Conservation (phyloP, 2,888 invertebrate species). For the Pristionchus fissidentatus region DNA sequence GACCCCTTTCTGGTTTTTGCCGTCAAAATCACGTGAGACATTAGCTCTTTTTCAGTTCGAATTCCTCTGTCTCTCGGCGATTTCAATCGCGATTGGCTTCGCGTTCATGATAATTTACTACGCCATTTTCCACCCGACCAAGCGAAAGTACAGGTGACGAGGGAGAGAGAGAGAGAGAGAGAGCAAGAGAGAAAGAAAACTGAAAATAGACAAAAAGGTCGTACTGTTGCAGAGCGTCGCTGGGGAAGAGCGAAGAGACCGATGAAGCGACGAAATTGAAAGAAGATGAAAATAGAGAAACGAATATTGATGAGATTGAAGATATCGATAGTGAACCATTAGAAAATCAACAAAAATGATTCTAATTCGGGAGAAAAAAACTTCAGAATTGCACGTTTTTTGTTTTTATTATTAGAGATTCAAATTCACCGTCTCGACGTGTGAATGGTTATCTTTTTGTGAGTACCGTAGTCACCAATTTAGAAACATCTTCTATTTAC, state of each 20-base stretch:
- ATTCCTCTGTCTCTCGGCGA: background rate
- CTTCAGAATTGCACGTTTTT: no score
- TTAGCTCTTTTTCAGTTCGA: conserved; percentile 26
- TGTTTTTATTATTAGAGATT: no score
- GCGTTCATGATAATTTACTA: conserved; percentile 62
- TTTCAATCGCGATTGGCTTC: conserved; percentile 55
- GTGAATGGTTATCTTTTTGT: no score
- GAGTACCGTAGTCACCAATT: no score
- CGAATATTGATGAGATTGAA: background rate
- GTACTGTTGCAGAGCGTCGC: background rate
- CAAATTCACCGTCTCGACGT: no score
- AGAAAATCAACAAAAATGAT: no score
- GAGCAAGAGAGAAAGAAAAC: no score
- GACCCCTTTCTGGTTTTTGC: background rate
- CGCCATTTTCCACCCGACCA: conserved; percentile 63
- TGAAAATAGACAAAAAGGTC: background rate
- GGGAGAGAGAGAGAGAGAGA: conserved; percentile 8
- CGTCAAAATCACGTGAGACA: conserved; percentile 21
- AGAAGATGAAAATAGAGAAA: conserved; percentile 4
- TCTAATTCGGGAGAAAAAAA: no score
- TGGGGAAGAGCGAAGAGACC: conserved; percentile 13
- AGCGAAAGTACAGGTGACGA: conserved; percentile 20
- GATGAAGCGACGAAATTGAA: conserved; percentile 18
- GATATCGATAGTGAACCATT: background rate
- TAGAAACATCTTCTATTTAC: no score